A percentile compares a stretch with the other conserved stretches of the same genome.
These are phyloP conservation scores for Brachionus rotundiformis DNA, from an alignment of 1,140 invertebrate genomes.

Conservation along the genomic window DNA sequence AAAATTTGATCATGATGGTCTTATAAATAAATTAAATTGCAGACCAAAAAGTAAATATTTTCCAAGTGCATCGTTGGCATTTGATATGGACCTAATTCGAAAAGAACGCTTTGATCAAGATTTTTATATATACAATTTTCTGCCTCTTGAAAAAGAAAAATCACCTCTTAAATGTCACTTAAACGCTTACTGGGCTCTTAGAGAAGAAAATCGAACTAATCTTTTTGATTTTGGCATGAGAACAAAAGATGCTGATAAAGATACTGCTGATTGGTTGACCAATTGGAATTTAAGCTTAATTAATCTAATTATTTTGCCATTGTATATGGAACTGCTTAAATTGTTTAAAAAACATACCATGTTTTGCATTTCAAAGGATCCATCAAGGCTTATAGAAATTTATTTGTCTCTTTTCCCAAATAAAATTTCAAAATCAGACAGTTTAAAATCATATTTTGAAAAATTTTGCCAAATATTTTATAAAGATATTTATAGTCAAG, in stretches of 20 bases:
- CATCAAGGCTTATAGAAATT: neutral
- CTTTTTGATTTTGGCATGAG: neutral
- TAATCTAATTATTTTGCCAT: neutral
- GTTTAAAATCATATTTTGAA: neutral
- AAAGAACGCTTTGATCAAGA: neutral
- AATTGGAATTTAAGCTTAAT: conserved; percentile 12
- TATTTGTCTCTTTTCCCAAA: conserved; percentile 5
- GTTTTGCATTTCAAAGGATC: too few relatives aligned
- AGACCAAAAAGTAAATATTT: neutral
- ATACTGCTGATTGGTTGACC: conserved; percentile 3
- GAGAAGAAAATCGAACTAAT: conserved; percentile 32
- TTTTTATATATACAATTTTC: neutral
- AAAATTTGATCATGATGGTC: neutral
- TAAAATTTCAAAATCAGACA: neutral
- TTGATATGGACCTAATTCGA: neutral
- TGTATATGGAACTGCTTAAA: neutral
- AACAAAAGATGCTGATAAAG: conserved; percentile 25
- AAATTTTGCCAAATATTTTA: neutral
- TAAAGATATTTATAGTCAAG: neutral
- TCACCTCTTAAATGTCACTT: conserved; percentile 21
- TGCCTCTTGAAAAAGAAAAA: neutral
- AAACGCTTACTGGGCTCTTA: conserved; percentile 18
- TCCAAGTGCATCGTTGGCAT: neutral
- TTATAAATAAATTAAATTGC: neutral
- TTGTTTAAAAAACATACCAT: neutral